Conservation (phyloP, 2,797 vertebrate genomes). For the Phrynocephalus guinanensis region DNA sequence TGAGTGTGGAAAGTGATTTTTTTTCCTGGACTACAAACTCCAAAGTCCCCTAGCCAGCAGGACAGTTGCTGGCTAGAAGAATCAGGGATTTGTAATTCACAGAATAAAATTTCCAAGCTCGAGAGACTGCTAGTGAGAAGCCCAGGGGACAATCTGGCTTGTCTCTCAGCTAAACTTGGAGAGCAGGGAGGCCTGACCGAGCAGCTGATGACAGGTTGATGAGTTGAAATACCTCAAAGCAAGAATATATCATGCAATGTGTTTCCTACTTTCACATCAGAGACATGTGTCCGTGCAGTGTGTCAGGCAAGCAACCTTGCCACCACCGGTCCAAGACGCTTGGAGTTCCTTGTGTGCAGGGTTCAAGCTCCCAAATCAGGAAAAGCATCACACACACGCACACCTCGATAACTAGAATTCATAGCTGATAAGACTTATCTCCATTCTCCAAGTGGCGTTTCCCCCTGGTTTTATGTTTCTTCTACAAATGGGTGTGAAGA, state of each 20-base stretch:
- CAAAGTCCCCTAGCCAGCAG: no score
- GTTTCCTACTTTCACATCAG: slow-evolving; percentile 37
- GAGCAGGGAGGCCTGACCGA: not conserved
- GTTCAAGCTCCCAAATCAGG: slow-evolving; percentile 26
- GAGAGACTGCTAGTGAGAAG: slow-evolving; percentile 8
- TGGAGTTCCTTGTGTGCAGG: not conserved
- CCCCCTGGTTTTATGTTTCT: slow-evolving; percentile 47
- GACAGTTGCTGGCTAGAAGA: no score
- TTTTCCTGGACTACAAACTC: no score
- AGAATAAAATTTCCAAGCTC: no score
- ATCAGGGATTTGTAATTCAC: no score
- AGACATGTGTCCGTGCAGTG: slow-evolving; percentile 16
- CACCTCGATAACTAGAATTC: slow-evolving; percentile 30
- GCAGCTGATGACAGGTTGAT: slow-evolving; percentile 33
- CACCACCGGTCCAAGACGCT: not conserved
- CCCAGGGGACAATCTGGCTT: slow-evolving; percentile 18
- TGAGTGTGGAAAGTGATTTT: no score
- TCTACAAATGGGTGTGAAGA: slow-evolving; percentile 21
- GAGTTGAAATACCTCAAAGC: slow-evolving; percentile 35
- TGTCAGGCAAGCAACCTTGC: slow-evolving; percentile 47
- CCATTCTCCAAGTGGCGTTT: slow-evolving; percentile 42
- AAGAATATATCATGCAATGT: slow-evolving; percentile 18
- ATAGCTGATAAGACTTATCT: slow-evolving; percentile 42
- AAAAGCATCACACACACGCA: slow-evolving; percentile 27
- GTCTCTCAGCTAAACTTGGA: not conserved